A percentile compares a stretch with the other conserved stretches of the same genome.
These are phyloP conservation scores for Antitype chi DNA, from an alignment of 2,888 invertebrate genomes.

Conservation along the genomic window DNA sequence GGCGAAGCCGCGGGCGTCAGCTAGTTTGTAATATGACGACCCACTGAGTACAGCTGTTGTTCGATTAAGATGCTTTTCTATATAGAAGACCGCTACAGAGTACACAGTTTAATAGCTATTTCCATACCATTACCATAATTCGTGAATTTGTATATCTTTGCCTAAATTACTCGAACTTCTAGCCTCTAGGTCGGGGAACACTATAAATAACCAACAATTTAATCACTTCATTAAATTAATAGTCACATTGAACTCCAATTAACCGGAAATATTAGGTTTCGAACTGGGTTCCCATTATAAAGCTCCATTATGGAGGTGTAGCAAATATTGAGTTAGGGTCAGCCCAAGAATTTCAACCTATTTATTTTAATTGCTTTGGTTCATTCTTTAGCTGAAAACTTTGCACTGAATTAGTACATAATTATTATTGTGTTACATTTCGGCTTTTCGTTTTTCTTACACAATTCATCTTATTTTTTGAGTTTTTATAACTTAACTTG, in stretches of 20 bases:
- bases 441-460: neutral
- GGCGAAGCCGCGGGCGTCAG: no score
- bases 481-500: neutral
- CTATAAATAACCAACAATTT: constrained; percentile 52
- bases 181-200: constrained; percentile 6
- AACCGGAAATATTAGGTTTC: constrained; percentile 56
- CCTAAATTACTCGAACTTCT: constrained; percentile 21
- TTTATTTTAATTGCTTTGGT: neutral
- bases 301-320: constrained; percentile 15
- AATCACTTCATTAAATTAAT: constrained; percentile 47
- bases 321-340: neutral
- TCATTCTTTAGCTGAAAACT: neutral
- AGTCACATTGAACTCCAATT: constrained; percentile 57
- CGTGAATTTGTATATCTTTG: constrained; percentile 26
- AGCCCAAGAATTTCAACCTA: neutral
- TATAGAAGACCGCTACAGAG: neutral
- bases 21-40: no score
- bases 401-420: neutral
- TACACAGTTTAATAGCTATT: neutral
- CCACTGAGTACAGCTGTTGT: neutral
- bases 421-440: neutral
- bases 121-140: neutral
- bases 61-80: neutral
- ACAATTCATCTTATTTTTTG: no score
- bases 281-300: constrained; percentile 47